Percentiles rank a stretch among this genome's conserved stretches.
Conservation (phyloP, 1,140 invertebrate genomes). For the Brachystomella parvula region DNA sequence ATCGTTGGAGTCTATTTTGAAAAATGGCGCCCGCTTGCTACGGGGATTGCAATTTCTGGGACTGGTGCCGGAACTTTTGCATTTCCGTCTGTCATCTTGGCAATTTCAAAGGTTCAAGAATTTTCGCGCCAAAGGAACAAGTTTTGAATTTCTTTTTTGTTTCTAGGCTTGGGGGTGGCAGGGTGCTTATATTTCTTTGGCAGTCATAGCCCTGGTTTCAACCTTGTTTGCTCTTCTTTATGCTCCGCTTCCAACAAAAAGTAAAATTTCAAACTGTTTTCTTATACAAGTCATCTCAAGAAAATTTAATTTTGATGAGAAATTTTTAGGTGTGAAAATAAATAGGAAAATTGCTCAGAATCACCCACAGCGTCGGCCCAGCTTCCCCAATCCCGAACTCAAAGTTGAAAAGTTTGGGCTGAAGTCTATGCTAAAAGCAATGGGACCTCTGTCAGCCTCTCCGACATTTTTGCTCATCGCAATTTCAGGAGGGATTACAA, state of each 20-base stretch:
- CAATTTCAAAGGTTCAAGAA: background rate
- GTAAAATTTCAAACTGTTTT: background rate
- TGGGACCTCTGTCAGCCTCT: slow-evolving; percentile 11
- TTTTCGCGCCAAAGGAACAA: too few species aligned
- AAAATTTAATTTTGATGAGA: too few species aligned
- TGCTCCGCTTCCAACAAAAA: background rate
- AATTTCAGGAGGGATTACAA: slow-evolving; percentile 21
- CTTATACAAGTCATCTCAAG: too few species aligned
- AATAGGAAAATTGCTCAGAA: background rate
- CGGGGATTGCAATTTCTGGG: slow-evolving; percentile 17
- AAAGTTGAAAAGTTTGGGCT: background rate
- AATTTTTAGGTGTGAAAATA: background rate
- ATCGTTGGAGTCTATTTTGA: slow-evolving; percentile 20
- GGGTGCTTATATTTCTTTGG: background rate
- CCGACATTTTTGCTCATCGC: slow-evolving; percentile 24
- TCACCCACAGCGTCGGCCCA: background rate
- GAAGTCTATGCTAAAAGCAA: background rate
- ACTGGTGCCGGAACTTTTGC: slow-evolving; percentile 16
- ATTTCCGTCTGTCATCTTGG: background rate
- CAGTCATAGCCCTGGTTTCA: background rate
- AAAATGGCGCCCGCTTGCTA: slow-evolving; percentile 15
- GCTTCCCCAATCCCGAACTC: background rate
- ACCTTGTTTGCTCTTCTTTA: background rate
- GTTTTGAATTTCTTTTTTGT: too few species aligned
- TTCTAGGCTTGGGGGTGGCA: slow-evolving; percentile 11